Evolutionary conservation across 2,888 invertebrate genomes (phyloP).

Genomic region (Monoplex corrugatus): DNA sequence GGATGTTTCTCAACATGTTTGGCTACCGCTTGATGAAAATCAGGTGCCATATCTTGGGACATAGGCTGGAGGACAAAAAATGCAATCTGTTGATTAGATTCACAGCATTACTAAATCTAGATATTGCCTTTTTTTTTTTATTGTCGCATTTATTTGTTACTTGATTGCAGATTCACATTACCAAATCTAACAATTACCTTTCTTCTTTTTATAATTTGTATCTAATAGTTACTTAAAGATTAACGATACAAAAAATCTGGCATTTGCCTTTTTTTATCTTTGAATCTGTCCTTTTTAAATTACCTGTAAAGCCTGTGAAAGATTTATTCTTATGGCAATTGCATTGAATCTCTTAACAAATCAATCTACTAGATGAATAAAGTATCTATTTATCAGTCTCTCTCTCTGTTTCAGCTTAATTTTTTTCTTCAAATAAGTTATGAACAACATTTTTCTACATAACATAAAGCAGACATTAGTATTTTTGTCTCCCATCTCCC

Average conservation of each 20-base stretch:
- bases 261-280: background rate
- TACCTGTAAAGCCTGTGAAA: background rate
- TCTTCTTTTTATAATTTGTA: too few relatives aligned
- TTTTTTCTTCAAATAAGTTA: background rate
- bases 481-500: background rate
- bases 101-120: too few relatives aligned
- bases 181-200: too few relatives aligned
- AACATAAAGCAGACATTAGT: too few relatives aligned
- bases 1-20: background rate
- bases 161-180: too few relatives aligned
- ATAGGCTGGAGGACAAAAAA: slow-evolving; percentile 15
- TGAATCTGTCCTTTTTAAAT: too few relatives aligned
- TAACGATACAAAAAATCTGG: background rate
- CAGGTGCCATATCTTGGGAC: slow-evolving; percentile 26
- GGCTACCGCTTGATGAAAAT: background rate
- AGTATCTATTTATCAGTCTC: background rate
- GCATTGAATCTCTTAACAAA: background rate
- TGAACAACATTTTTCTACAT: too few relatives aligned
- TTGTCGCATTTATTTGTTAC: too few relatives aligned
- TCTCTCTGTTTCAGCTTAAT: background rate
- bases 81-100: too few relatives aligned
- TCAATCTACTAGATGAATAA: background rate
- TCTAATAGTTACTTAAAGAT: too few relatives aligned
- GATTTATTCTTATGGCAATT: background rate
- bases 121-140: too few relatives aligned